Evolutionary conservation across 2,888 invertebrate genomes (phyloP).

Genomic region (Folsomia manolachei): DNA sequence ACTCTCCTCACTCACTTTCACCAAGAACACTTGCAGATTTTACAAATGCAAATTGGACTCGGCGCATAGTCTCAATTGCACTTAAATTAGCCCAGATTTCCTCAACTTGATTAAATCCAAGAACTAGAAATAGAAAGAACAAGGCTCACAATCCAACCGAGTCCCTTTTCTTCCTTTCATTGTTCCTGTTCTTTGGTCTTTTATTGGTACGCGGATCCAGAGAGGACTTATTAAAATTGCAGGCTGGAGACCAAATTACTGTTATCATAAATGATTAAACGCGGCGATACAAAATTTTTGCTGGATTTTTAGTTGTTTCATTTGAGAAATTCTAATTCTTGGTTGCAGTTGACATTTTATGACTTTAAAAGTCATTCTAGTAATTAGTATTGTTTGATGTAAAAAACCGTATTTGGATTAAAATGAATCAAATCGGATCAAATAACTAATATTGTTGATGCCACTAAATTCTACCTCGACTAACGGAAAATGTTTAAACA

Average conservation of each 20-base stretch:
- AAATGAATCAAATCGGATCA: too few relatives aligned
- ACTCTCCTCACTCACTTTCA: not conserved
- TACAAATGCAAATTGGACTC: slow-evolving; percentile 36
- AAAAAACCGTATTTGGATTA: too few relatives aligned
- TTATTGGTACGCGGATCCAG: not conserved
- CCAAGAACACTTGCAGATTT: slow-evolving; percentile 34
- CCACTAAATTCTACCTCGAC: too few relatives aligned
- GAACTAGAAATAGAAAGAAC: not conserved
- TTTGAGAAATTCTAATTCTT: too few relatives aligned
- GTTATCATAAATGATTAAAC: not conserved
- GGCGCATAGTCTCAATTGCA: slow-evolving; percentile 21
- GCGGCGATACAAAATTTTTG: not conserved
- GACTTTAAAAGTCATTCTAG: too few relatives aligned
- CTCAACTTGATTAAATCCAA: slow-evolving; percentile 9
- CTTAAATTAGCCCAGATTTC: slow-evolving; percentile 15
- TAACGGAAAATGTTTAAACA: too few relatives aligned
- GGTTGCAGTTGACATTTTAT: too few relatives aligned
- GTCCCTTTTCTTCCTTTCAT: not conserved
- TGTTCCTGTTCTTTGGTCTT: not conserved
- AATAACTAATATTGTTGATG: too few relatives aligned
- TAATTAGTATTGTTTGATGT: too few relatives aligned
- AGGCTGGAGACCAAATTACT: not conserved
- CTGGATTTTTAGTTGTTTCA: too few relatives aligned
- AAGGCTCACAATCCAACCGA: not conserved
- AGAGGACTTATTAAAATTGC: not conserved